Evolutionary conservation across 2,113 vertebrate species (phyloP), one percentile per base, ranked within the genome.

Genomic region (Lipophrys pholis): DNA sequence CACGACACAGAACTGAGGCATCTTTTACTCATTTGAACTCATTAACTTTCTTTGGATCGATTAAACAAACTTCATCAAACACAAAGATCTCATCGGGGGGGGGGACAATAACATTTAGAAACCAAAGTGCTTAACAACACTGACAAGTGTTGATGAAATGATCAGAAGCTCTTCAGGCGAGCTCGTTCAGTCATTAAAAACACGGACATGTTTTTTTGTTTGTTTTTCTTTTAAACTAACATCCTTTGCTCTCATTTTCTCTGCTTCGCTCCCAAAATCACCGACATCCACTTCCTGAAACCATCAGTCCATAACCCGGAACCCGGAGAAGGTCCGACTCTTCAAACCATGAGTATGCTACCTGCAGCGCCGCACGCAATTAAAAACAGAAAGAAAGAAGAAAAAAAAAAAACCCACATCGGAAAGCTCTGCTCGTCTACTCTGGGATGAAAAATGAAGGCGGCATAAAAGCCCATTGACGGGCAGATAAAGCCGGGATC

Each of bases 41-140:
- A 39, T 60, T 10, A 11, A 40, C 62, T 46, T 0, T 30, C 74
- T 86, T 89, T 80, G 79, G 80, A 78, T 83, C 7, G 1, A 75
- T 82, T 75, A 45, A 30, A 71, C 21, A 51, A 36, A 8, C 11
- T 41, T 17, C 46, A 60, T n/a, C 54, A 5, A 69, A 42, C 4
- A 58, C 39, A 45, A 56, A 74, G 11, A 48, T 50, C 60, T 46
- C 43, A 60, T 52, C 36, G 69, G 48, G 64, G 43, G 35, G 57
- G 42, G 73, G 40, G 7, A 30, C 11, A 51, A 58, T 39, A 69
- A 74, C 67, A 50, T 50, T 75, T 49, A 17, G 53, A 51, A 67
- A 81, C 63, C 72, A 85, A 86, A 90, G 87, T 87, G 87, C 87
- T 74, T 45, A 48, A 48, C 73, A 82, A 76, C 68, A 79, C 67